Conservation (phyloP, 2,113 vertebrate species). For the Gobio gobio region DNA sequence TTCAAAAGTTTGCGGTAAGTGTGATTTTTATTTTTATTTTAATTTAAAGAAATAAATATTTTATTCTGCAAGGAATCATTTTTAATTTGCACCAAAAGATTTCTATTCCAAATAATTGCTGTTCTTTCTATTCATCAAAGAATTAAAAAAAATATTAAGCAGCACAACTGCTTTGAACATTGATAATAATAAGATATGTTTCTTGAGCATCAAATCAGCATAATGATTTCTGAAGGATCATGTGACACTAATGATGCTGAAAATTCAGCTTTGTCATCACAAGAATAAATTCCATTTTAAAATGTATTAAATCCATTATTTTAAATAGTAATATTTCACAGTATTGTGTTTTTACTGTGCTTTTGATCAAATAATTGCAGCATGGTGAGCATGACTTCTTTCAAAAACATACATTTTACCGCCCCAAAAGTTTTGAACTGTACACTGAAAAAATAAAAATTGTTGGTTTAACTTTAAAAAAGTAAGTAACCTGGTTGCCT, state of each 20-base stretch:
- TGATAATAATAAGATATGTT: neutral
- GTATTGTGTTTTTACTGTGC: neutral
- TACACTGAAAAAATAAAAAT: too few relatives aligned
- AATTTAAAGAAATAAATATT: neutral
- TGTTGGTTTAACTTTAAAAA: too few relatives aligned
- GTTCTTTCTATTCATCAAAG: neutral
- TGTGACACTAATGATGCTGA: neutral
- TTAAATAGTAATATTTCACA: neutral
- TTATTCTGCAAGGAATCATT: neutral
- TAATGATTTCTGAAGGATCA: neutral
- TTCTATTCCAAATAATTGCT: neutral
- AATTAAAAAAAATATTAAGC: neutral
- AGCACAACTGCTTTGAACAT: neutral
- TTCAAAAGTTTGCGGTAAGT: neutral
- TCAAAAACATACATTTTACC: neutral
- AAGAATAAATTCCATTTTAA: neutral
- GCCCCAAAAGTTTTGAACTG: neutral
- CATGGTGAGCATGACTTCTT: neutral
- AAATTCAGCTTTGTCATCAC: neutral
- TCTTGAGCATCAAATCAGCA: neutral
- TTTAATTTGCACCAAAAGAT: neutral
- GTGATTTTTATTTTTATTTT: neutral
- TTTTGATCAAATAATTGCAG: neutral
- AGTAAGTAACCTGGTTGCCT: too few relatives aligned
- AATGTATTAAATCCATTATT: neutral